Conservation (phyloP, 1,140 invertebrate genomes). For the Cecropterus lyciades region DNA sequence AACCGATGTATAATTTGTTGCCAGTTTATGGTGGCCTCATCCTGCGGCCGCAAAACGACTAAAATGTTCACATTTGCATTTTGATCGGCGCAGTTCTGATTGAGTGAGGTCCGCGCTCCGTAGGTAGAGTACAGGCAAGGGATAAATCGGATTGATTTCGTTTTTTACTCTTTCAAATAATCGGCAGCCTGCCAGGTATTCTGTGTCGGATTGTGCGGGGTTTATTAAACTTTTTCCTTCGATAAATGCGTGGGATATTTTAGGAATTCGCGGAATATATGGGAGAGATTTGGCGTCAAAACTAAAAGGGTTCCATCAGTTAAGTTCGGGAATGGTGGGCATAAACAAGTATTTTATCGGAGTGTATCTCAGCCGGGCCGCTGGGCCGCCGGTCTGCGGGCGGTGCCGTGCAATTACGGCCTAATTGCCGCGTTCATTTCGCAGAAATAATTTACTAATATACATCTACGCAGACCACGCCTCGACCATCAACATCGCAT, state of each 20-base stretch:
- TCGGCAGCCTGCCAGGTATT: conserved; percentile 26
- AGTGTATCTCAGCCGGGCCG: conserved; percentile 23
- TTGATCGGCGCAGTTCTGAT: conserved; percentile 75
- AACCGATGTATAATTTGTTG: conserved; percentile 78
- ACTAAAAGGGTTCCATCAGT: conserved; percentile 19
- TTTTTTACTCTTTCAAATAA: conserved; percentile 38
- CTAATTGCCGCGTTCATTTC: conserved; percentile 58
- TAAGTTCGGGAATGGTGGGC: conserved; percentile 29
- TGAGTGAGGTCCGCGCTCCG: conserved; percentile 60
- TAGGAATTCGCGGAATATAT: conserved; percentile 32
- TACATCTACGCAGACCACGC: conserved; percentile 42
- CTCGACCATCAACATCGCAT: conserved; percentile 35
- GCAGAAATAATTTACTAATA: conserved; percentile 54
- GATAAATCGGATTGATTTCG: conserved; percentile 33
- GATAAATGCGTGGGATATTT: conserved; percentile 32
- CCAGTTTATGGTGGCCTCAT: conserved; percentile 64
- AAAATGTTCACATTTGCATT: conserved; percentile 67
- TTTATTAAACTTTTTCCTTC: conserved; percentile 32
- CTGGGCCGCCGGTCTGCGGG: conserved; percentile 37
- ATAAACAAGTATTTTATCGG: conserved; percentile 46
- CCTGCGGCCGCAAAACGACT: conserved; percentile 60
- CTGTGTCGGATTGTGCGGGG: conserved; percentile 25
- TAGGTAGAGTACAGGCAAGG: conserved; percentile 24
- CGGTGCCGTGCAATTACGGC: conserved; percentile 47
- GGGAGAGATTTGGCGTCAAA: conserved; percentile 23